Base-by-base conservation (phyloP, 2,113 vertebrate genomes). In the Callopanchax toddi region DNA sequence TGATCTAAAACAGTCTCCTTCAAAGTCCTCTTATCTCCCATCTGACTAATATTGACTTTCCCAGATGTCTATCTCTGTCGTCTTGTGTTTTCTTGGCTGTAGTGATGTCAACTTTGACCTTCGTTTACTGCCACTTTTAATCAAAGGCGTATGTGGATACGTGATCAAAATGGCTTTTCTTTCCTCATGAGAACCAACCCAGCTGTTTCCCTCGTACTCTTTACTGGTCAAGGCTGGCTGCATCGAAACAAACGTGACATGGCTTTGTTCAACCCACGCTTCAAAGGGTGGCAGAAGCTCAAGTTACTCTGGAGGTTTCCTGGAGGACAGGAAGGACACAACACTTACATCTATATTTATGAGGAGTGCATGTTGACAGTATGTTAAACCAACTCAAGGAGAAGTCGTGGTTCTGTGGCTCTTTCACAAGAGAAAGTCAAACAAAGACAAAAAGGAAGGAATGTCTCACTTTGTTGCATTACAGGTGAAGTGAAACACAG, bases 81-180 rank as follows among this genome's bases (percentile, higher is more conserved):
- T 73, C 67, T 85, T 77, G 83, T 87, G 82, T 87, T 87, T 75
- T 64, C 65, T 63, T 75, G 59, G 81, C 76, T 65, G 72, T 64
- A 76, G 73, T 53, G n/a, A 78, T 48, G 67, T 89, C 65, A 86
- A 78, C 86, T 81, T 74, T 89, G 82, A 88, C 85, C 82, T 67
- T 59, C 8, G 43, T 79, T 78, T 81, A 67, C 71, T 74, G 20
- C 74, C 61, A 56, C 57, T 36, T 85, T 42, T 90, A 81, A 89
- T 91, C 85, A 50, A 64, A 91, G 60, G 70, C 89, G 89, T 74
- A 83, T 91, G 86, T 85, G 74, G 57, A n/a, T n/a, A n/a, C 51
- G 64, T 78, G 61, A 78, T 83, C 61, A 55, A 63, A 60, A 73
- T 13, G 60, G 71, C 39, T 62, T 23, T 60, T 63, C 66, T 34